These are phyloP conservation scores for Scaptodrosophila latifasciaeformis DNA, from an alignment of 2,888 invertebrate genomes.

Conservation along the genomic window DNA sequence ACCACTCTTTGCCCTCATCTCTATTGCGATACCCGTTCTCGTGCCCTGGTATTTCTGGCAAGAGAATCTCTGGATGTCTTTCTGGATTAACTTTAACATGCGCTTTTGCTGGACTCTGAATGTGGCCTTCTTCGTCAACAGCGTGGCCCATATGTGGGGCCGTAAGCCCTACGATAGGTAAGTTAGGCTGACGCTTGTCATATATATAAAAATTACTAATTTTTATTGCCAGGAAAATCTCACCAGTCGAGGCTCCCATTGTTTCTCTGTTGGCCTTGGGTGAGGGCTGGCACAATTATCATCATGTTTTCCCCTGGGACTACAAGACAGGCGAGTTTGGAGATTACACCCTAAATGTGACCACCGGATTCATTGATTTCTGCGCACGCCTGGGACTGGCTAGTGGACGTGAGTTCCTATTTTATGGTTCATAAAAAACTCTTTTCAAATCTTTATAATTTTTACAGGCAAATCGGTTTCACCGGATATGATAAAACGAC, in stretches of 20 bases:
- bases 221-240: slow-evolving; percentile 78
- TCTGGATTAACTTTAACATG: slow-evolving; percentile 88
- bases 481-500: slow-evolving; percentile 77
- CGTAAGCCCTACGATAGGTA: slow-evolving; percentile 92
- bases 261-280: slow-evolving; percentile 86
- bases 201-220: neutral
- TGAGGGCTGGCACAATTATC: slow-evolving; percentile 90
- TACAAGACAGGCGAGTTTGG: slow-evolving; percentile 83
- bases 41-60: slow-evolving; percentile 90
- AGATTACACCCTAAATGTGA: slow-evolving; percentile 80
- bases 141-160: slow-evolving; percentile 96
- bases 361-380: slow-evolving; percentile 86
- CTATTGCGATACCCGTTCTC: slow-evolving; percentile 81
- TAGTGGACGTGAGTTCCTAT: slow-evolving; percentile 79
- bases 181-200: slow-evolving; percentile 47
- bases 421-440: neutral
- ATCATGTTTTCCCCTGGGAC: slow-evolving; percentile 85
- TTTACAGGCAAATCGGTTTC: slow-evolving; percentile 78
- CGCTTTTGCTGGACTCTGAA: slow-evolving; percentile 91
- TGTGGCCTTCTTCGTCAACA: slow-evolving; percentile 96
- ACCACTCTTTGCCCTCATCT: slow-evolving; percentile 82
- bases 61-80: slow-evolving; percentile 85
- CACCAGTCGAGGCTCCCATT: slow-evolving; percentile 82
- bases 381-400: slow-evolving; percentile 89
- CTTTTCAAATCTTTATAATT: neutral